Base-by-base conservation (phyloP, 2,888 invertebrate species). In the Psococerastis gibbosa region DNA sequence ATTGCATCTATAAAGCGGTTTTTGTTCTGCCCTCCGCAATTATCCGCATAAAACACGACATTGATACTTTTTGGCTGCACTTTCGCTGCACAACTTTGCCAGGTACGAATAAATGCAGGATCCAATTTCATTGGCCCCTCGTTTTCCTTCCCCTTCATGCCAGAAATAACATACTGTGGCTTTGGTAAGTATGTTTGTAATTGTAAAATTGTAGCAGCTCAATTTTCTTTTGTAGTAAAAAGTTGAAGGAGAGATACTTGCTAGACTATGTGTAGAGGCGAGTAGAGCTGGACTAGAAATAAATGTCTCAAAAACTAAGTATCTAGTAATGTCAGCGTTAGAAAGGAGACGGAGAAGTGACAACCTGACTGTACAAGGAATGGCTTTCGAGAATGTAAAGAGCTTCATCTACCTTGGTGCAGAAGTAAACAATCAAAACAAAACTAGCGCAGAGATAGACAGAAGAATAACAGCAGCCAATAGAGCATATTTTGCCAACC, bases 191-290 rank as follows among this genome's bases (percentile, higher is more conserved):
- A 27, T 27, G 27, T 27, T 27, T 9, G 8, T 27, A 9, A 27
- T 27, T 6, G 27, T 27, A 27, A 27, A 27, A 11, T 27, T 27
- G 27, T 27, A 27, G 11, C 27, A 9, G 27, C 11, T 27, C 27
- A 27, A 6, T 27, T 27, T 27, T 11, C 5, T 17, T 18, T 34
- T 43, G 32, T 45, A 45, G 32, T 45, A 45, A 31, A 43, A 45
- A 27, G 27, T 11, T 23, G 43, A 43, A 17, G 17, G 43, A 22
- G 42, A 32, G 18, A n/a, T n/a, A n/a, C n/a, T n/a, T n/a, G n/a
- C n/a, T n/a, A n/a, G n/a, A n/a, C n/a, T n/a, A n/a, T n/a, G n/a
- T n/a, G n/a, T n/a, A n/a, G n/a, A n/a, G n/a, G n/a, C n/a, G n/a
- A n/a, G n/a, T n/a, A n/a, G n/a, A n/a, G n/a, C n/a, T n/a, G n/a